Percentiles rank a stretch among this genome's conserved stretches.
phyloP scores from a whole-genome alignment of 2,888 invertebrate species.

The Acrocyrtus sp. region DNA sequence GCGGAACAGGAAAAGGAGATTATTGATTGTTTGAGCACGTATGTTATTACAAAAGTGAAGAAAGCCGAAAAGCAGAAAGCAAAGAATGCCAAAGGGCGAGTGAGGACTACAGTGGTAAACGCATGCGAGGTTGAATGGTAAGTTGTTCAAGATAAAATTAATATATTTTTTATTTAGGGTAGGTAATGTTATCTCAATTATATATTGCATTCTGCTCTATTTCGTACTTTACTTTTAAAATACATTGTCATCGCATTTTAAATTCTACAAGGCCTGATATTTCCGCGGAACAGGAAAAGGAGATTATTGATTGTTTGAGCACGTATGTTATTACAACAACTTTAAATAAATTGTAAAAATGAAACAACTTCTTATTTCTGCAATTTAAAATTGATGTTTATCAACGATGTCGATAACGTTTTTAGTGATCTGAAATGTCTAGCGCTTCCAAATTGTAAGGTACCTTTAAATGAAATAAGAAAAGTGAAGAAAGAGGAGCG shows the following conservation, averaged over 20 bases:
- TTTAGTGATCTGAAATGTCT: constrained; percentile 33
- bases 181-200: background rate
- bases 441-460: constrained; percentile 43
- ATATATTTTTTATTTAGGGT: too few relatives aligned
- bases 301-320: background rate
- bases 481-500: constrained; percentile 51
- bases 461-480: constrained; percentile 49
- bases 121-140: constrained; percentile 58
- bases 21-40: constrained; percentile 1
- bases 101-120: constrained; percentile 54
- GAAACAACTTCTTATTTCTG: too few relatives aligned
- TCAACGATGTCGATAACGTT: too few relatives aligned
- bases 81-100: constrained; percentile 4
- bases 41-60: constrained; percentile 32
- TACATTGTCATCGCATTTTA: too few relatives aligned
- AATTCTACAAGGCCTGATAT: too few relatives aligned
- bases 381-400: too few relatives aligned
- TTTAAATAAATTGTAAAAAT: too few relatives aligned
- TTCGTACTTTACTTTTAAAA: background rate
- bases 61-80: constrained; percentile 46
- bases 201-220: background rate
- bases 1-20: constrained; percentile 4
- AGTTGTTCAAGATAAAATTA: background rate
- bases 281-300: constrained; percentile 1
- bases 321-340: constrained; percentile 12